Evolutionary conservation across 2,797 vertebrate genomes (phyloP).

Genomic region (Alectoris magna): DNA sequence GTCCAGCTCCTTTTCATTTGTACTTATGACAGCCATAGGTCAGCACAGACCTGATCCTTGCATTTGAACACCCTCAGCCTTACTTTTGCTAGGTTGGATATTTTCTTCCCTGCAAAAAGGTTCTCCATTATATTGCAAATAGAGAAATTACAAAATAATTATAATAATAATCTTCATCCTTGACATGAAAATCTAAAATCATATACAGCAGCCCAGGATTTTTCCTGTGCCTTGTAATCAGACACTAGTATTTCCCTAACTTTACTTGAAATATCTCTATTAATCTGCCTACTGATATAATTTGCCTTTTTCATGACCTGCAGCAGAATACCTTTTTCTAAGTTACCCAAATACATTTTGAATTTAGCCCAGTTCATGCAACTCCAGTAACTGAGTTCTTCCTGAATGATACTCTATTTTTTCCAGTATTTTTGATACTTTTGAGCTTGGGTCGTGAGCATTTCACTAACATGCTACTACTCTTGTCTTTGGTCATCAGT

Average conservation of each 20-base stretch:
- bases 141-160: not conserved
- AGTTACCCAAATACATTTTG: not conserved
- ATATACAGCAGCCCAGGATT: not conserved
- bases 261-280: not conserved
- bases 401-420: not conserved
- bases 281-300: not conserved
- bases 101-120: not conserved
- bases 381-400: not conserved
- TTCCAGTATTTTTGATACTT: not conserved
- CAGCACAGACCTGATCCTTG: not conserved
- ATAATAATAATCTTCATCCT: not conserved
- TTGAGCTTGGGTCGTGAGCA: not conserved
- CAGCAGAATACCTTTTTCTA: not conserved
- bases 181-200: accelerated
- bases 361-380: not conserved
- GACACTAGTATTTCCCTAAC: not conserved
- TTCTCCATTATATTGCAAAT: not conserved
- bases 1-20: not conserved
- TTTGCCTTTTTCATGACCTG: not conserved
- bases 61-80: not conserved
- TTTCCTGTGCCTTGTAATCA: not conserved
- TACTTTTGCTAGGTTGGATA: not conserved
- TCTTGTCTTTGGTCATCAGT: not conserved
- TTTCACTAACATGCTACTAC: not conserved
- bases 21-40: not conserved